These are phyloP conservation scores for Rhagonycha lutea DNA, from an alignment of 2,888 invertebrate species.

Conservation along the genomic window DNA sequence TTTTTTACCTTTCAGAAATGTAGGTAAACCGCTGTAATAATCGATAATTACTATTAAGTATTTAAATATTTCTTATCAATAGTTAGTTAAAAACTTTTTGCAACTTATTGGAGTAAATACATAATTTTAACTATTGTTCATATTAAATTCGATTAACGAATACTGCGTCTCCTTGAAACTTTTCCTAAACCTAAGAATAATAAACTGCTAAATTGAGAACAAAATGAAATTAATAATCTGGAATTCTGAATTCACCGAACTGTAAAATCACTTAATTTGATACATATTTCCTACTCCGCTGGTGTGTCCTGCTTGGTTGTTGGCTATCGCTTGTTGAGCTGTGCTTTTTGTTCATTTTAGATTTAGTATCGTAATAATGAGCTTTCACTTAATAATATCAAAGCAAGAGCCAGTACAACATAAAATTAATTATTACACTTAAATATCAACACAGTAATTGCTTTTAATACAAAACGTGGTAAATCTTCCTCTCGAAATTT, in stretches of 20 bases:
- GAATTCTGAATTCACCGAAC: conserved; percentile 26
- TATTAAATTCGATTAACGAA: conserved; percentile 4
- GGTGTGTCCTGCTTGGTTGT: conserved; percentile 13
- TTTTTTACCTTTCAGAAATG: neutral
- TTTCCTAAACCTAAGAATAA: conserved; percentile 14
- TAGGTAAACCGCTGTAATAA: neutral
- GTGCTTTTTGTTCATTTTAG: conserved; percentile 16
- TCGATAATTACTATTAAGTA: neutral
- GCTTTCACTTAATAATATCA: conserved; percentile 1
- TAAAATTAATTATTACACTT: neutral
- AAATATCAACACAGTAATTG: neutral
- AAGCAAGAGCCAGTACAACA: neutral
- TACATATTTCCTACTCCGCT: conserved; percentile 25
- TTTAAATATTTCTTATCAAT: too few relatives aligned
- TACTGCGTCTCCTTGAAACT: conserved; percentile 8
- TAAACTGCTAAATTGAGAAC: conserved; percentile 20
- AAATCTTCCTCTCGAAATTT: neutral
- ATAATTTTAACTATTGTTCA: neutral
- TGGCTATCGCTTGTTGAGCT: conserved; percentile 14
- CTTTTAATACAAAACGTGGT: neutral
- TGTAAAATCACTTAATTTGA: conserved; percentile 31
- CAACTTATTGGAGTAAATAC: neutral
- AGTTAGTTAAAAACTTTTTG: neutral
- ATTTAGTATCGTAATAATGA: conserved; percentile 13
- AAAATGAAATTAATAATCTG: conserved; percentile 27